A percentile compares a stretch with the other conserved stretches of the same genome.
These are phyloP conservation scores for Aix galericulata DNA, from an alignment of 2,113 vertebrate species.

Conservation along the genomic window DNA sequence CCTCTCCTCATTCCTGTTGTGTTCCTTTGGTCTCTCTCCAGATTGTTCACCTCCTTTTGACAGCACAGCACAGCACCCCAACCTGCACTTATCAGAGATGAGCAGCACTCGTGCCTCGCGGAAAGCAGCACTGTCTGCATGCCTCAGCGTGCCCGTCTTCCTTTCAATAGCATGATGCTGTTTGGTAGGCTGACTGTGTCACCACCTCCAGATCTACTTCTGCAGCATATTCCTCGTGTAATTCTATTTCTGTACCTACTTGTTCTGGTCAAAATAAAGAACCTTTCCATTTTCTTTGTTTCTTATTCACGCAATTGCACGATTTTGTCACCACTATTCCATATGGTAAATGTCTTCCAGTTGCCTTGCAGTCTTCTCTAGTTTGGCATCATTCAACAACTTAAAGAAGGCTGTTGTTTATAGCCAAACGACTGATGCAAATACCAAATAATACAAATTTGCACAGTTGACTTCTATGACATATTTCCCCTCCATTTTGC, in stretches of 20 bases:
- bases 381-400: background rate
- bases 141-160: background rate
- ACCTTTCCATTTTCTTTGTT: background rate
- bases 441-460: background rate
- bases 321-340: background rate
- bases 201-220: background rate
- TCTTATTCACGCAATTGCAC: background rate
- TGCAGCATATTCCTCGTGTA: fast-evolving
- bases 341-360: background rate
- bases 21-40: background rate
- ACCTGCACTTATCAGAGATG: background rate
- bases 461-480: background rate
- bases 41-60: background rate
- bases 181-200: background rate
- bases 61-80: background rate
- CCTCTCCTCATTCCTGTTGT: background rate
- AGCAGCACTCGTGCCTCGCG: fast-evolving
- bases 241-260: background rate
- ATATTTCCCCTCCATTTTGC: background rate
- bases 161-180: background rate
- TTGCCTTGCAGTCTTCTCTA: background rate
- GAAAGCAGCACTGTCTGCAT: background rate
- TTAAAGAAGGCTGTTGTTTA: background rate
- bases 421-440: background rate
- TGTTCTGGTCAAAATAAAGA: background rate